These are phyloP conservation scores for Etheostoma cragini DNA, from an alignment of 2,113 vertebrate genomes.

Conservation along the genomic window DNA sequence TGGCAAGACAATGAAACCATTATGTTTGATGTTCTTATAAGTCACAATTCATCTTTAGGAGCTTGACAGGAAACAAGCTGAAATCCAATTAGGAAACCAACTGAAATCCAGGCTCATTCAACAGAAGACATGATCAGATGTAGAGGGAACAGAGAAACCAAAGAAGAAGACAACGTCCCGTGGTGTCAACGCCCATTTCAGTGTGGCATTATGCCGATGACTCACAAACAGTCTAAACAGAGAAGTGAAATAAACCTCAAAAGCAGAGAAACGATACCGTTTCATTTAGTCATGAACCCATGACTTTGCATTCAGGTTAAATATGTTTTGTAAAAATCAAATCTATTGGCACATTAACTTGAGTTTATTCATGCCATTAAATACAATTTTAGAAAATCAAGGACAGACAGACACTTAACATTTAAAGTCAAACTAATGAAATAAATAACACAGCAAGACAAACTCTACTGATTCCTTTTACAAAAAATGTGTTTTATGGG, in stretches of 20 bases:
- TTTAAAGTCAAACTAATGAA: constrained; percentile 16
- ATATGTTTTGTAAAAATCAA: not conserved
- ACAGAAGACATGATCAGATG: constrained; percentile 22
- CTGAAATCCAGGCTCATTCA: constrained; percentile 24
- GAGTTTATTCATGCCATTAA: not conserved
- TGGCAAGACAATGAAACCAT: not conserved
- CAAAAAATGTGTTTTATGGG: constrained; percentile 22
- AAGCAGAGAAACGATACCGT: not conserved
- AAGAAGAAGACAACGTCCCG: not conserved
- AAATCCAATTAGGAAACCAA: constrained; percentile 14
- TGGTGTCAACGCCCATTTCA: constrained; percentile 24
- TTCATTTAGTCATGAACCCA: not conserved
- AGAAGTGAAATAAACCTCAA: constrained; percentile 46
- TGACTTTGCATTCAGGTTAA: not conserved
- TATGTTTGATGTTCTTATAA: not conserved
- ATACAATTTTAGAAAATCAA: not conserved
- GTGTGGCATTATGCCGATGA: constrained; percentile 43
- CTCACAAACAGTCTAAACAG: constrained; percentile 38
- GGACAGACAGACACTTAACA: constrained; percentile 32
- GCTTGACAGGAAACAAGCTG: not conserved
- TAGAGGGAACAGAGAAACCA: constrained; percentile 36
- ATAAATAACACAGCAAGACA: constrained; percentile 7
- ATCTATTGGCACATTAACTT: not conserved
- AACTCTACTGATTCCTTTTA: constrained; percentile 22
- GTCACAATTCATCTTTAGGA: not conserved